These are phyloP conservation scores for Caenorhabditis latens DNA, from an alignment of 1,140 invertebrate genomes.

Conservation along the genomic window DNA sequence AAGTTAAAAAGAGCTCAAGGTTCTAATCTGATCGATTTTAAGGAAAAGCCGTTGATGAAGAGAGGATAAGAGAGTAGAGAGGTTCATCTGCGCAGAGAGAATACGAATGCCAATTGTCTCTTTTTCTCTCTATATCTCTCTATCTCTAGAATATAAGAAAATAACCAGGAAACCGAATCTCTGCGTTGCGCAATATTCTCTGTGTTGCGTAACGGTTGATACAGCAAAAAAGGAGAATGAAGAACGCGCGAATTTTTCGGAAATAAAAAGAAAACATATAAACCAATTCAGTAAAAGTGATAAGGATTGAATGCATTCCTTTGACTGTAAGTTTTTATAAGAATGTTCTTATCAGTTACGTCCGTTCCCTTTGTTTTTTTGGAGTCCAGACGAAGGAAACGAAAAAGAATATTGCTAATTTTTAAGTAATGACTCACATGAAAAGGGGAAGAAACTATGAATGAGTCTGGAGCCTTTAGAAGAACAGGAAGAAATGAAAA, in stretches of 20 bases:
- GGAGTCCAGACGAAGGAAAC: neutral
- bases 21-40: slow-evolving; percentile 17
- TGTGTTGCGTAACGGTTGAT: slow-evolving; percentile 43
- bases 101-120: slow-evolving; percentile 41
- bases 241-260: neutral
- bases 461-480: too few species aligned
- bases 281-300: neutral
- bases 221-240: neutral
- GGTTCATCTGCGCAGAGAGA: slow-evolving; percentile 24
- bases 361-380: neutral
- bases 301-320: neutral
- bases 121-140: slow-evolving; percentile 36
- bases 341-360: slow-evolving; percentile 12
- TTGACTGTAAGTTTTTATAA: neutral
- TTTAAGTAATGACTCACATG: neutral
- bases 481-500: neutral
- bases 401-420: neutral
- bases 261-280: neutral
- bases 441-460: neutral
- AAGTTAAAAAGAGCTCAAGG: neutral
- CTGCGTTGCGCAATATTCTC: slow-evolving; percentile 17
- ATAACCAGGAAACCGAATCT: slow-evolving; percentile 40
- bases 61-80: neutral
- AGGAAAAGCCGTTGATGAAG: neutral
- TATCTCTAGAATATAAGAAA: neutral